A percentile compares a stretch with the other conserved stretches of the same genome.
These are phyloP conservation scores for Picus viridis DNA, from an alignment of 2,797 vertebrate genomes.

Conservation along the genomic window DNA sequence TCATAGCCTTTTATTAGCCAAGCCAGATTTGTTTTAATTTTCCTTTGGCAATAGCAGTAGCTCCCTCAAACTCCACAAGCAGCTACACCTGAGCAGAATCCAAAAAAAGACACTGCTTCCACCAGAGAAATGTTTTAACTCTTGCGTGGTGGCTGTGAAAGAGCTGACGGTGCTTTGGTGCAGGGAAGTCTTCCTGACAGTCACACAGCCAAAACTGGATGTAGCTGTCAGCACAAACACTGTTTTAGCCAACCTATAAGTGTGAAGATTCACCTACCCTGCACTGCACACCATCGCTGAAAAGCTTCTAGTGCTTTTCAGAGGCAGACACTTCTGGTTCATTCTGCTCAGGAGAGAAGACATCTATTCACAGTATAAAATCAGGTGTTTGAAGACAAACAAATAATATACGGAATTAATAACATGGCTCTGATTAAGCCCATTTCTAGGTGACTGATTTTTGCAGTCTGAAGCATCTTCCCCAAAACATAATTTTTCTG, in stretches of 20 bases:
- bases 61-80: conserved; percentile 59
- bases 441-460: background rate
- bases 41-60: conserved; percentile 65
- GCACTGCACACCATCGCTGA: rapidly evolving
- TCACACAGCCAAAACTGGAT: background rate
- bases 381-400: background rate
- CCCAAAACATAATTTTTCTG: background rate
- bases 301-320: background rate
- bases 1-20: conserved; percentile 60
- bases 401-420: background rate
- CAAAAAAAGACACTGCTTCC: conserved; percentile 32
- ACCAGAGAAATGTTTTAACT: conserved; percentile 30
- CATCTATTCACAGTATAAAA: background rate
- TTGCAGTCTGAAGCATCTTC: conserved; percentile 37
- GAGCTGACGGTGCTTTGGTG: background rate
- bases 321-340: background rate
- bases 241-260: background rate
- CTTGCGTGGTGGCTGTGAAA: background rate
- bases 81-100: conserved; percentile 67
- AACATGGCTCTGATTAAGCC: background rate
- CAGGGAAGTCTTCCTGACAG: background rate
- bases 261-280: background rate
- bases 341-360: background rate
- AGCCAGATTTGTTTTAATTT: conserved; percentile 77
- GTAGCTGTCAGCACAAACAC: background rate